phyloP scores from a whole-genome alignment of 2,113 vertebrate genomes.

The Otis tarda region DNA sequence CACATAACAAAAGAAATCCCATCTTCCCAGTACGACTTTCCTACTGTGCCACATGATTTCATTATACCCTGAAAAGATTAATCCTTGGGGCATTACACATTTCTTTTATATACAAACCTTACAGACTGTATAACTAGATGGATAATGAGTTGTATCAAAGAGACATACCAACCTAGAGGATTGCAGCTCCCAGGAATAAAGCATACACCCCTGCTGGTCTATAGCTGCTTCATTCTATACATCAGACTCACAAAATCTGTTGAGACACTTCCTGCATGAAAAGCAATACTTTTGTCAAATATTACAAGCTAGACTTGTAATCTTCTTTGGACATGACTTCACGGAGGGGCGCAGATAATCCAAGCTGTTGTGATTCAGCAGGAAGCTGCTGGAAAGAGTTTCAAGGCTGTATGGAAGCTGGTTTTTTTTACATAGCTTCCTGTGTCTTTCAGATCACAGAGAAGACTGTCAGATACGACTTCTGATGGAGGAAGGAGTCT shows the following conservation, averaged over 20 bases:
- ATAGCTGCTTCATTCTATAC: neutral
- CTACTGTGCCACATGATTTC: neutral
- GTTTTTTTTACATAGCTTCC: neutral
- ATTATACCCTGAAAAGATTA: neutral
- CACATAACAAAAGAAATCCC: neutral
- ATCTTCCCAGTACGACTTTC: neutral
- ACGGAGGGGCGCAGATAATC: neutral
- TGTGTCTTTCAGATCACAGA: neutral
- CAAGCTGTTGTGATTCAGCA: neutral
- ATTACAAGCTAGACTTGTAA: neutral
- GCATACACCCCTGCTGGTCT: neutral
- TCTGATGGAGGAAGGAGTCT: neutral
- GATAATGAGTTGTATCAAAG: constrained; percentile 4
- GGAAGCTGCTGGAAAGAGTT: neutral
- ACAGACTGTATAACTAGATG: neutral
- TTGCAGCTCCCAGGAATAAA: neutral
- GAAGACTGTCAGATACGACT: neutral
- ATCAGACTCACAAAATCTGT: neutral
- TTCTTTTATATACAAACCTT: neutral
- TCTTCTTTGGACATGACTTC: neutral
- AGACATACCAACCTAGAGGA: neutral
- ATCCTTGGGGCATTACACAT: neutral
- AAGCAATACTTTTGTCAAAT: neutral
- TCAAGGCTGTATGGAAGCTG: neutral
- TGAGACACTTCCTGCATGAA: neutral